Conservation (phyloP, 2,113 vertebrate genomes). For the Bubo bubo region DNA sequence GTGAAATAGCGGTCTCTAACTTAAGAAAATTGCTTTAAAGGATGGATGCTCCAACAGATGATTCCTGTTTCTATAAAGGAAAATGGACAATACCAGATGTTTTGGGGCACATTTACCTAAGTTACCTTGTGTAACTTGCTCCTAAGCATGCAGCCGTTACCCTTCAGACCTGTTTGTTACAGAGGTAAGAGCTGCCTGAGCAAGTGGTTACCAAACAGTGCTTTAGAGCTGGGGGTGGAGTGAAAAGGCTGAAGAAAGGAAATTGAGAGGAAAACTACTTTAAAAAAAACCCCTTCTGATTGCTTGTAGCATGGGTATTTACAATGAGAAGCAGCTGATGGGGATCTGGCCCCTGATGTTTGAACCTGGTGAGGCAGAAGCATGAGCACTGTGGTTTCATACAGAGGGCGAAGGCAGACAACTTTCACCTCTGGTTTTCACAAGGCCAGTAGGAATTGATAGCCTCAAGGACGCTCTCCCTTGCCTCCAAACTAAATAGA, state of each 20-base stretch:
- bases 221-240: neutral
- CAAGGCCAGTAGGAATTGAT: neutral
- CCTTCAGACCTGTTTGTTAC: neutral
- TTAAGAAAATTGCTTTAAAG: neutral
- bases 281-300: neutral
- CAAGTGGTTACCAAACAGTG: neutral
- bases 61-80: neutral
- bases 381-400: neutral
- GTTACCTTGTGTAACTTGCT: neutral
- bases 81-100: neutral
- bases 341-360: neutral
- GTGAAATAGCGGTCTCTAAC: neutral
- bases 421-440: neutral
- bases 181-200: neutral
- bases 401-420: neutral
- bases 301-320: neutral
- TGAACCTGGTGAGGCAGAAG: neutral
- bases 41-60: neutral
- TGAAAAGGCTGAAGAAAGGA: neutral
- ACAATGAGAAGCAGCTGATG: neutral
- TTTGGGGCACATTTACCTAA: neutral
- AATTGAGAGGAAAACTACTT: neutral
- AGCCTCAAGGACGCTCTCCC: neutral
- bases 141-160: accelerated
- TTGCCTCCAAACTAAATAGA: neutral